Conservation (phyloP, 2,888 invertebrate genomes). For the Plebejus anna region DNA sequence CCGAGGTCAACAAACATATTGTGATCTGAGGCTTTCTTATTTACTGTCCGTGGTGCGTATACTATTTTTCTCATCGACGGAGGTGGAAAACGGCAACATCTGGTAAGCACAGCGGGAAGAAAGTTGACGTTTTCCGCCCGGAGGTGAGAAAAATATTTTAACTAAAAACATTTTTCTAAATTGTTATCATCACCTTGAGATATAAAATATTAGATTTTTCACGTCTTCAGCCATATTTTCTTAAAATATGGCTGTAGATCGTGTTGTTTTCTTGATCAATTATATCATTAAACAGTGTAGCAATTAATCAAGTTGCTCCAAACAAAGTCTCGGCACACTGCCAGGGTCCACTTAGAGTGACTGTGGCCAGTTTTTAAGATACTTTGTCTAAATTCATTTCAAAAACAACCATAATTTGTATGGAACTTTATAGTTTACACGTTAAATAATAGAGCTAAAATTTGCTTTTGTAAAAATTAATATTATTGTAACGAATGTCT, state of each 20-base stretch:
- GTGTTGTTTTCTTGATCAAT: slow-evolving; percentile 16
- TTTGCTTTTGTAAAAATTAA: not conserved
- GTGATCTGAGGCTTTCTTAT: no score
- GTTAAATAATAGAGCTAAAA: not conserved
- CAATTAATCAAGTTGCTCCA: slow-evolving; percentile 1
- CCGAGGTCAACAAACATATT: no score
- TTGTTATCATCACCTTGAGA: not conserved
- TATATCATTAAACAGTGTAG: slow-evolving; percentile 12
- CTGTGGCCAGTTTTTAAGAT: slow-evolving; percentile 13
- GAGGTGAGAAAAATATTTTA: no score
- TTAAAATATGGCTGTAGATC: not conserved
- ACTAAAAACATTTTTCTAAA: no score
- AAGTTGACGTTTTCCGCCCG: no score
- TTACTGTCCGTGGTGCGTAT: no score
- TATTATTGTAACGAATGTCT: no score
- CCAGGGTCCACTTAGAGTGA: slow-evolving; percentile 8
- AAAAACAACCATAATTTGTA: slow-evolving; percentile 5
- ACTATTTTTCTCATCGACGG: no score
- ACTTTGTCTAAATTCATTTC: slow-evolving; percentile 4
- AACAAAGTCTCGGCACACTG: slow-evolving; percentile 10
- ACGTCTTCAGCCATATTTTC: not conserved
- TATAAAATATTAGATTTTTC: not conserved
- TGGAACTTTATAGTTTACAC: no score
- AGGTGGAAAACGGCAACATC: no score
- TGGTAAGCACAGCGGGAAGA: no score